A percentile compares a stretch with the other conserved stretches of the same genome.
Conservation (phyloP, 1,140 invertebrate species). For the Carposina sasakii region DNA sequence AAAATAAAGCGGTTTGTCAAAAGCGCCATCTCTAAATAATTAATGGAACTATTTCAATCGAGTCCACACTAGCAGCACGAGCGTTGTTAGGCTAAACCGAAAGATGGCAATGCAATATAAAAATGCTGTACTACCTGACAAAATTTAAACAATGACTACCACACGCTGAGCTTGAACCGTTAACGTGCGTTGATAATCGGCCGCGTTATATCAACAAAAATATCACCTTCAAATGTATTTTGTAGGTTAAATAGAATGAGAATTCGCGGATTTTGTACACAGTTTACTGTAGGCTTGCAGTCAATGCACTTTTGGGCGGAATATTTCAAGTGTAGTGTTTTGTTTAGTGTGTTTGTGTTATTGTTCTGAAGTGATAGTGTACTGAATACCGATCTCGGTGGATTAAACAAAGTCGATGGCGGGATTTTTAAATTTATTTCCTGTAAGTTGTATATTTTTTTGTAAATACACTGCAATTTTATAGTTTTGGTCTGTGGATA, state of each 20-base stretch:
- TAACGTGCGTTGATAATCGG: slow-evolving; percentile 1
- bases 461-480: not conserved
- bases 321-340: slow-evolving; percentile 17
- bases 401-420: slow-evolving; percentile 36
- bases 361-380: slow-evolving; percentile 13
- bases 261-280: slow-evolving; percentile 63
- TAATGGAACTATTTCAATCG: too few relatives aligned
- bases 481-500: not conserved
- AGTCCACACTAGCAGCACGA: too few relatives aligned
- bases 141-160: slow-evolving; percentile 32
- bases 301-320: too few relatives aligned
- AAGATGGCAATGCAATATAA: slow-evolving; percentile 10
- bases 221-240: slow-evolving; percentile 72
- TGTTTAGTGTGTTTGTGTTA: slow-evolving; percentile 19
- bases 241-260: slow-evolving; percentile 70
- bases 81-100: too few relatives aligned
- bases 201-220: slow-evolving; percentile 67
- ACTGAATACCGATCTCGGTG: too few relatives aligned
- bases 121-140: slow-evolving; percentile 39
- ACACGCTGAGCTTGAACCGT: not conserved
- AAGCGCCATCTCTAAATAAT: too few relatives aligned
- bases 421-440: slow-evolving; percentile 41
- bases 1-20: too few relatives aligned
- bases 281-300: slow-evolving; percentile 41
- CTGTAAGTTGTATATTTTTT: slow-evolving; percentile 31